Base-by-base conservation (phyloP, 2,888 invertebrate genomes). In the Oasisia sp. region DNA sequence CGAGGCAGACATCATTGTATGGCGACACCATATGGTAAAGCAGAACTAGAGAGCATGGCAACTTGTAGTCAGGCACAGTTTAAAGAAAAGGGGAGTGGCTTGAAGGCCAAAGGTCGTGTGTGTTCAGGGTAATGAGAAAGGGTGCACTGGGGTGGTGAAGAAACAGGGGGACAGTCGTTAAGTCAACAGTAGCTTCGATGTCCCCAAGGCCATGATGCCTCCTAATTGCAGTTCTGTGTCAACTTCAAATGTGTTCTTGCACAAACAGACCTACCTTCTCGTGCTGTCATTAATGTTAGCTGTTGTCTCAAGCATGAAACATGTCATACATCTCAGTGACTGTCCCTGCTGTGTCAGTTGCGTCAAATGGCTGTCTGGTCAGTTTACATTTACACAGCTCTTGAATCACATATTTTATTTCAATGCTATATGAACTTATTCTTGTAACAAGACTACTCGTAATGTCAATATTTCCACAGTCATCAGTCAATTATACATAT, bases 141-240 rank as follows among this genome's bases (percentile, higher is more conserved):
- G 74, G 74, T 74, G 74, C 74, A 74, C 19, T 74, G n/a, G 74
- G 74, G 74, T 74, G 74, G 74, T 74, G 27, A 74, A 27, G 74
- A 74, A 74, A 74, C 74, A 74, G 74, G n/a, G 74, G 74, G n/a
- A 74, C 74, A 74, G 74, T 74, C 74, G 7, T 74, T 27, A 74
- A 74, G 74, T 74, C 74, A 74, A 74, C n/a, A 38, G 74, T 74
- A 74, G 27, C 74, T 74, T 74, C 19, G 74, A 74, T 74, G 74
- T 74, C 74, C 74, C 74, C 74, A 74, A 58, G 74, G 74, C 27
- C 74, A 74, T 74, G 74, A 74, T 74, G 74, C 27, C 74, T n/a
- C 27, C 74, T 74, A 74, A 74, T 19, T 27, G 74, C 74, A 74
- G 74, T 74, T 56, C n/a, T 74, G 74, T 27, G n/a, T 74, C 74